These are phyloP conservation scores for Poeciliopsis retropinna DNA, from an alignment of 2,113 vertebrate genomes.

Conservation along the genomic window DNA sequence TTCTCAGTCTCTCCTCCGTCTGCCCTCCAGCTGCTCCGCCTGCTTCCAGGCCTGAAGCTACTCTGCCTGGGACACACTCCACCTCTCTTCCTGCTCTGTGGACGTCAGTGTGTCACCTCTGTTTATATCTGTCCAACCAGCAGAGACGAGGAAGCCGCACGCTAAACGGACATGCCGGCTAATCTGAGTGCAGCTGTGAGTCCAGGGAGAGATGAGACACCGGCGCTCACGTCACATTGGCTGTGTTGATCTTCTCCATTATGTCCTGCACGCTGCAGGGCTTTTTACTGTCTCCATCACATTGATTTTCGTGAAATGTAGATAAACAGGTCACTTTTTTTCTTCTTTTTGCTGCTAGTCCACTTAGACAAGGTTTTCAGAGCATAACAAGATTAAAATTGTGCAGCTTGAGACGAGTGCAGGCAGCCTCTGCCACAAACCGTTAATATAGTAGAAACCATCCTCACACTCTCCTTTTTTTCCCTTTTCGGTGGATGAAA, in stretches of 20 bases:
- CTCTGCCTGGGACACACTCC: slow-evolving; percentile 33
- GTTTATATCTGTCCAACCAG: slow-evolving; percentile 45
- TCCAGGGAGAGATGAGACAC: slow-evolving; percentile 16
- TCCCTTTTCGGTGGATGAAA: background rate
- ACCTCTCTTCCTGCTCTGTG: slow-evolving; percentile 45
- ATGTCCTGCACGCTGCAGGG: slow-evolving; percentile 45
- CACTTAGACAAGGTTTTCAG: slow-evolving; percentile 28
- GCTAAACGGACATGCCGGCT: slow-evolving; percentile 57
- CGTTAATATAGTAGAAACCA: background rate
- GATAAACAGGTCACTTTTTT: slow-evolving; percentile 59
- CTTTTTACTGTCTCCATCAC: slow-evolving; percentile 50
- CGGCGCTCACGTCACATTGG: slow-evolving; percentile 40
- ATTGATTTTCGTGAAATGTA: slow-evolving; percentile 37
- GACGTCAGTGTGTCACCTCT: slow-evolving; percentile 59
- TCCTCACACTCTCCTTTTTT: background rate
- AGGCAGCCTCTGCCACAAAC: slow-evolving; percentile 38
- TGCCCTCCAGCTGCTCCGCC: slow-evolving; percentile 49
- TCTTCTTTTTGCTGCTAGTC: slow-evolving; percentile 30
- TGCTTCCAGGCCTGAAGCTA: slow-evolving; percentile 23
- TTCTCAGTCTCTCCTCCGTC: slow-evolving; percentile 26
- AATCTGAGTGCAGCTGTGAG: slow-evolving; percentile 46
- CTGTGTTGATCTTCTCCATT: slow-evolving; percentile 35
- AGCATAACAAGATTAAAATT: slow-evolving; percentile 45
- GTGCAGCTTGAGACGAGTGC: slow-evolving; percentile 9
- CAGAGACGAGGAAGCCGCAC: slow-evolving; percentile 27